A percentile compares a stretch with the other conserved stretches of the same genome.
phyloP scores from a whole-genome alignment of 2,888 invertebrate species.

The Plebejus anna region DNA sequence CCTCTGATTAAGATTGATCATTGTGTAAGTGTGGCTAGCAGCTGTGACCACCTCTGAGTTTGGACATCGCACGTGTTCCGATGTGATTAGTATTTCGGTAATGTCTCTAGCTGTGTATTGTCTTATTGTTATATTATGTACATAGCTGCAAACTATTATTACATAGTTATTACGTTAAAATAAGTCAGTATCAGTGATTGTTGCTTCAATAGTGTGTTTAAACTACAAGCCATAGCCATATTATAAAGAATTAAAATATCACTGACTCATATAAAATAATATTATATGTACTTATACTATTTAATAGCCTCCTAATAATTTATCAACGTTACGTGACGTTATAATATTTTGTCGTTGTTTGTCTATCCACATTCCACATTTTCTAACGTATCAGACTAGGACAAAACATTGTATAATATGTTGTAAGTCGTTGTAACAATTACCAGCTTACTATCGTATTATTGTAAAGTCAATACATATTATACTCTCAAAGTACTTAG shows the following conservation, averaged over 20 bases:
- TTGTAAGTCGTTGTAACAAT: too few species aligned
- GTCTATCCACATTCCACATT: not conserved
- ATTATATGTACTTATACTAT: too few species aligned
- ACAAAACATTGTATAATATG: not conserved
- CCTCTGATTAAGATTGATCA: conserved; percentile 12
- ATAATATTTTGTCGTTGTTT: not conserved
- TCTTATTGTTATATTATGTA: not conserved
- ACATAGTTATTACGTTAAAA: too few species aligned
- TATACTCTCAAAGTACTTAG: not conserved
- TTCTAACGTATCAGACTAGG: not conserved
- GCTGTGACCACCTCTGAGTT: conserved; percentile 13
- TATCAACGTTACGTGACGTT: too few species aligned
- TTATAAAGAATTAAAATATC: too few species aligned
- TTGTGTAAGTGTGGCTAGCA: not conserved
- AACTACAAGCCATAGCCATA: not conserved
- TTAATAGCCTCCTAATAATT: too few species aligned
- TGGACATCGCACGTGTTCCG: conserved; percentile 15
- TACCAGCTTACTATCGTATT: not conserved
- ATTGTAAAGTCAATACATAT: not conserved
- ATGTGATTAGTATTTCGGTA: conserved; percentile 11
- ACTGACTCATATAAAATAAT: too few species aligned
- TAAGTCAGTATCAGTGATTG: too few species aligned
- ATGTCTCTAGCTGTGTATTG: not conserved
- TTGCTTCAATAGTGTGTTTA: not conserved
- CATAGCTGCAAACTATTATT: not conserved